A percentile compares a stretch with the other conserved stretches of the same genome.
phyloP scores from a whole-genome alignment of 2,888 invertebrate genomes.

The Mesoligia furuncula region DNA sequence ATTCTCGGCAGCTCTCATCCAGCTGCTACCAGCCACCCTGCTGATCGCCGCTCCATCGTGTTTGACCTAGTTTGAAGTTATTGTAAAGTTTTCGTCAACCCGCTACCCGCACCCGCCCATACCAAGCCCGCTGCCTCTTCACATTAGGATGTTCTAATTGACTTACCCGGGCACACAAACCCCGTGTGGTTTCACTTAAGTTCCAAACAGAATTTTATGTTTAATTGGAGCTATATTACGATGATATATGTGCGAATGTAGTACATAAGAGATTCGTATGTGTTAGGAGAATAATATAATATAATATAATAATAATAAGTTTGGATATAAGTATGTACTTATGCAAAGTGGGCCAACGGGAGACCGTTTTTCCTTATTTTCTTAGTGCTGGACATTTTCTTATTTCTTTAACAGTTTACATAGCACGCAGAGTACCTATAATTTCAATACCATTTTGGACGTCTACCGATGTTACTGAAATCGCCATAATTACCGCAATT shows the following conservation, averaged over 20 bases:
- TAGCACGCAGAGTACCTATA: not conserved
- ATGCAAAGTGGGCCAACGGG: not conserved
- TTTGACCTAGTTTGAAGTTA: not conserved
- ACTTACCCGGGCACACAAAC: constrained; percentile 49
- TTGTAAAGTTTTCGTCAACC: not conserved
- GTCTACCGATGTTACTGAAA: not conserved
- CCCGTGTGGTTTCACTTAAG: constrained; percentile 43
- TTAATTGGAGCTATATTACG: constrained; percentile 46
- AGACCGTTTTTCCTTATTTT: not conserved
- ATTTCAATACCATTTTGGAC: not conserved
- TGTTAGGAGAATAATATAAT: constrained; percentile 6
- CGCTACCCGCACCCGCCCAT: not conserved
- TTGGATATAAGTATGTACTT: not conserved
- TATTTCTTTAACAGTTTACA: not conserved
- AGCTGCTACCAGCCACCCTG: not conserved
- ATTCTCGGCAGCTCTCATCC: not conserved
- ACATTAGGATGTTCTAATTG: constrained; percentile 61
- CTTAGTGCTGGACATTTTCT: not conserved
- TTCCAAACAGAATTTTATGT: constrained; percentile 59
- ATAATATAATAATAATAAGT: too few species aligned
- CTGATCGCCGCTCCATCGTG: not conserved
- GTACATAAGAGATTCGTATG: not conserved
- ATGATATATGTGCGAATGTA: constrained; percentile 29
- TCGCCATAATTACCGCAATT: not conserved
- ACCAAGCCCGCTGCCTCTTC: constrained; percentile 2